A percentile compares a stretch with the other conserved stretches of the same genome.
Conservation (phyloP, 2,113 vertebrate genomes). For the Prietella phreatophila region DNA sequence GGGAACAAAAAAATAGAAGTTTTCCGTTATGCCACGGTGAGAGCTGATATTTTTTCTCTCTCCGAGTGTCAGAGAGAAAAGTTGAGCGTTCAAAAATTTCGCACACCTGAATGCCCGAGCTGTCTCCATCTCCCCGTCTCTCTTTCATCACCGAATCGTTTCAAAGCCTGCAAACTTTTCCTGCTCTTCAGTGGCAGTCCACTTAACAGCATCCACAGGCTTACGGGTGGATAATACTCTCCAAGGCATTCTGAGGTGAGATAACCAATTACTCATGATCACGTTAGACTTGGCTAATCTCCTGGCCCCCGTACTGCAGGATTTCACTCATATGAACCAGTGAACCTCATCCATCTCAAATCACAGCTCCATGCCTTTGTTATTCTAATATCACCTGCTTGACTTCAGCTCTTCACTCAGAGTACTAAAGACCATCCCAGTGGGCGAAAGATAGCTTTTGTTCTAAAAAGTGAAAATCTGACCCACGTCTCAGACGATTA, state of each 20-base stretch:
- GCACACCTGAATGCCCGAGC: slow-evolving; percentile 63
- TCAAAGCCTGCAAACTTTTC: slow-evolving; percentile 71
- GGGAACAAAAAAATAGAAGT: background rate
- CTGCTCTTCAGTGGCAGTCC: slow-evolving; percentile 63
- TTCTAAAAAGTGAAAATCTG: slow-evolving; percentile 43
- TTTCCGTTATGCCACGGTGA: slow-evolving; percentile 8
- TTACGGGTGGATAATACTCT: slow-evolving; percentile 70
- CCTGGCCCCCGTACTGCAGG: slow-evolving; percentile 59
- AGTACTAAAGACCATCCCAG: slow-evolving; percentile 62
- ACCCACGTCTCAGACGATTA: slow-evolving; percentile 27
- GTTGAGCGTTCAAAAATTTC: slow-evolving; percentile 65
- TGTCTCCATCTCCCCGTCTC: slow-evolving; percentile 57
- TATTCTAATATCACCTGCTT: slow-evolving; percentile 73
- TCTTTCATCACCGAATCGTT: slow-evolving; percentile 71
- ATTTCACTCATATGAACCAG: slow-evolving; percentile 68
- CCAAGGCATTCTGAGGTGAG: slow-evolving; percentile 70
- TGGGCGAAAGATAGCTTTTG: slow-evolving; percentile 22
- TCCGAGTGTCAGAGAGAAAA: slow-evolving; percentile 55
- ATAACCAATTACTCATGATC: slow-evolving; percentile 76
- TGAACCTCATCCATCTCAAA: slow-evolving; percentile 67
- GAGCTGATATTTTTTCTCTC: slow-evolving; percentile 4
- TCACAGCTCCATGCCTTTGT: slow-evolving; percentile 65
- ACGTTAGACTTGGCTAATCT: slow-evolving; percentile 77
- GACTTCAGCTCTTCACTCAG: slow-evolving; percentile 64
- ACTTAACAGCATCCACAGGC: slow-evolving; percentile 71